Conservation (phyloP, 2,888 invertebrate species). For the Mimas tiliae region DNA sequence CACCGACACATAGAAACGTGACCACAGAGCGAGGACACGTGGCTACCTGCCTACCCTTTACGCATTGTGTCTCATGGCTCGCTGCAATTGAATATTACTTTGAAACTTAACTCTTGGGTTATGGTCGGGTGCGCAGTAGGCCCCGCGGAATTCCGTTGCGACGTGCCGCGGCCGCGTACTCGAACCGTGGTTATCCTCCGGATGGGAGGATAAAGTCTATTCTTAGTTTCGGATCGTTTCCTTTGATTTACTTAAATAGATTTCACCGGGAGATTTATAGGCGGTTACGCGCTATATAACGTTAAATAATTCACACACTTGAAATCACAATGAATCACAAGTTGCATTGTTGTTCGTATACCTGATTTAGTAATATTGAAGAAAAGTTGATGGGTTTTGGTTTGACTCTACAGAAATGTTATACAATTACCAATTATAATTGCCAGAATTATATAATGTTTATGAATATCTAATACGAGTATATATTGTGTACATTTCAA, state of each 20-base stretch:
- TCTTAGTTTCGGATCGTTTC: conserved; percentile 24
- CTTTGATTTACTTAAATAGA: conserved; percentile 29
- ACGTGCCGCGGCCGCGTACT: conserved; percentile 29
- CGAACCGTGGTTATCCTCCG: conserved; percentile 25
- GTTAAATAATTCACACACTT: conserved; percentile 21
- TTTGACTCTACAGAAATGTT: no score
- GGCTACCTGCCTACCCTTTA: conserved; percentile 30
- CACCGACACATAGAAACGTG: conserved; percentile 46
- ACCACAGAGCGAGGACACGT: conserved; percentile 43
- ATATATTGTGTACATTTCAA: neutral
- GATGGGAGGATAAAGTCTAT: conserved; percentile 17
- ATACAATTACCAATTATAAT: no score
- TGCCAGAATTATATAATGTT: no score
- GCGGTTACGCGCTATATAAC: conserved; percentile 1
- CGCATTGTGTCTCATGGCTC: conserved; percentile 19
- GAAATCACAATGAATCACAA: conserved; percentile 33
- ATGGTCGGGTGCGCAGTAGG: conserved; percentile 27
- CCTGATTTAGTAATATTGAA: conserved; percentile 35
- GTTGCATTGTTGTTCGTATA: conserved; percentile 29
- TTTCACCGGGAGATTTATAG: conserved; percentile 9
- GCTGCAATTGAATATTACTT: conserved; percentile 34
- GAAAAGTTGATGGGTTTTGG: neutral
- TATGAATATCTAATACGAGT: no score
- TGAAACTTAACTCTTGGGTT: conserved; percentile 27
- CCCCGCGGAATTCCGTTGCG: conserved; percentile 28